phyloP scores from a whole-genome alignment of 2,797 vertebrate species.

The Coluber constrictor region DNA sequence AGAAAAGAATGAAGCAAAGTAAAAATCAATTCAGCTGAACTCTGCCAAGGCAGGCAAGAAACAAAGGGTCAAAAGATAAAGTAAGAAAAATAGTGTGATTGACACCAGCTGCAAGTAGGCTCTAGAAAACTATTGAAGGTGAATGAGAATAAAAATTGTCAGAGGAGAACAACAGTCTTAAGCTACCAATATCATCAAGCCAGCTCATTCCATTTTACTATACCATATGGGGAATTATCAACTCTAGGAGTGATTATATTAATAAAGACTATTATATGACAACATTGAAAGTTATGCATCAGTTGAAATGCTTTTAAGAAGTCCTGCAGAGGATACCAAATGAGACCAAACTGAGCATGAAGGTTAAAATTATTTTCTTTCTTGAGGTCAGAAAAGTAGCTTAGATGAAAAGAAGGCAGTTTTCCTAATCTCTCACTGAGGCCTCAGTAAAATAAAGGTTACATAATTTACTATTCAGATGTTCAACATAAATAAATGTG shows the following conservation, averaged over 20 bases:
- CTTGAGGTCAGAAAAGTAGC: background rate
- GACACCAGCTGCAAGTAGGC: constrained; percentile 37
- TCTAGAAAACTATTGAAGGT: constrained; percentile 30
- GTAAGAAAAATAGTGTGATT: constrained; percentile 51
- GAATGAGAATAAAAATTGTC: constrained; percentile 27
- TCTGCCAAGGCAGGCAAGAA: constrained; percentile 45
- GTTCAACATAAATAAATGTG: background rate
- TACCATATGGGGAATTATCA: constrained; percentile 1
- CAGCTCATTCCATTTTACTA: background rate
- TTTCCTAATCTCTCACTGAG: background rate
- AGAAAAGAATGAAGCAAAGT: constrained; percentile 47
- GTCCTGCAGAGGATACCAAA: background rate
- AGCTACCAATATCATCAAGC: constrained; percentile 32
- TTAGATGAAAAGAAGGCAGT: background rate
- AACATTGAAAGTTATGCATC: background rate
- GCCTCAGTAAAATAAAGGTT: background rate
- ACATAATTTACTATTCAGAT: background rate
- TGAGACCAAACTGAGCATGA: background rate
- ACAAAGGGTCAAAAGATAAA: constrained; percentile 63
- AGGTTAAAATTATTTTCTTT: background rate
- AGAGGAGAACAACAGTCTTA: constrained; percentile 16
- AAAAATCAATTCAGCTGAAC: constrained; percentile 55
- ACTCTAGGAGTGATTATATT: background rate
- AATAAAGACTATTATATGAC: background rate
- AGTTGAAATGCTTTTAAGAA: background rate